Base-by-base conservation (phyloP, 2,797 vertebrate genomes). In the Rhodeus uyekii region DNA sequence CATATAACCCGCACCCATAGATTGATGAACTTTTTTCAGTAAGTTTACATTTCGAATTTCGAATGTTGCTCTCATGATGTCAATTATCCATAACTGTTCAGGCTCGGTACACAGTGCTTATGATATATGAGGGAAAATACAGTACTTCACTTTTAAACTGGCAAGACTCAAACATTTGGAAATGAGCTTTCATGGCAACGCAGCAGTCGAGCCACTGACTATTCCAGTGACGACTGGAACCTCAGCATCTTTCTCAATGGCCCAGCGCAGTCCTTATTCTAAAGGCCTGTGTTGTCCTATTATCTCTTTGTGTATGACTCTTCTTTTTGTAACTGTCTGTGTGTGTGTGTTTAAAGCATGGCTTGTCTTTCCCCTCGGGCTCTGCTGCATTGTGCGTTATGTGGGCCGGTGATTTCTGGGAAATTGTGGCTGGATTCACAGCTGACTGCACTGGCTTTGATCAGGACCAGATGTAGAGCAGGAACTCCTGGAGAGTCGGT, bases 401-500 rank as follows among this genome's bases (percentile, higher is more conserved):
- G 50, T 69, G 50, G 50, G 63, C 38, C 4, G 38, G 65, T 32
- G 50, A 27, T 82, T 76, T 61, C 2, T 0, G 58, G 55, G 27
- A 76, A 69, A 76, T 29, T 48, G 16, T 10, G 71, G 53, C n/a
- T 24, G 29, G 44, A 48, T 77, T 78, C 38, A 58, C 39, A 61
- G 81, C 63, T 60, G 48, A 76, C 42, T 60, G 39, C 74, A 16
- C 32, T 14, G 13, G 46, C 75, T 69, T 63, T 81, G 83, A 85
- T 82, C 46, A 55, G 76, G 42, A 65, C 55, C 79, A 85, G 83
- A 82, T 82, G 83, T 81, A 71, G 64, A 34, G 53, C 44, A 34
- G 67, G 46, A 74, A 38, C 44, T 67, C 73, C 67, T 63, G 65
- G n/a, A 67, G 73, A 81, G 67, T 7, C 63, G 42, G 61, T 32